phyloP scores from a whole-genome alignment of 2,113 vertebrate genomes.

The Silurus meridionalis region DNA sequence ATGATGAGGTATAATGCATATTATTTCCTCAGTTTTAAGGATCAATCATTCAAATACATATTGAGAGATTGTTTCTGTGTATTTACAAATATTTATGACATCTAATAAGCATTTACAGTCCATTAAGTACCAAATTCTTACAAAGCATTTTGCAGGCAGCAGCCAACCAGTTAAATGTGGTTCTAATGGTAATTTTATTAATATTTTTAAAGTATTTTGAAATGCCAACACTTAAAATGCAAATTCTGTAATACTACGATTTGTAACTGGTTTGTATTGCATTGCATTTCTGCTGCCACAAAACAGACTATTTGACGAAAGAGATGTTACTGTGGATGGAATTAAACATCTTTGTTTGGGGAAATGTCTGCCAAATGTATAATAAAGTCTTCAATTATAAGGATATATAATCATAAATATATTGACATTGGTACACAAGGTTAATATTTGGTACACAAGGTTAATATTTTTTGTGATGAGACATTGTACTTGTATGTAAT shows the following conservation, averaged over 20 bases:
- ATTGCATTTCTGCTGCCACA: not conserved
- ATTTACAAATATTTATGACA: not conserved
- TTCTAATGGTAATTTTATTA: not conserved
- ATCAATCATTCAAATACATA: not conserved
- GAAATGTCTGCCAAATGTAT: not conserved
- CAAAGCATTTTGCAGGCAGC: not conserved
- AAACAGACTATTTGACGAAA: not conserved
- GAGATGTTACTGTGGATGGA: not conserved
- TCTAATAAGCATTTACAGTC: not conserved
- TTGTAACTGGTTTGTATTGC: not conserved
- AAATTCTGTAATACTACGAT: too few species aligned
- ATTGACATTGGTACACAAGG: not conserved
- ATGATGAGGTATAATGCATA: conserved; percentile 86
- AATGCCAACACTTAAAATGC: not conserved
- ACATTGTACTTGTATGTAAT: not conserved
- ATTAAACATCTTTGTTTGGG: not conserved
- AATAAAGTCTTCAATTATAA: not conserved
- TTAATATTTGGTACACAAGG: not conserved
- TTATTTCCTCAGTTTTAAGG: not conserved
- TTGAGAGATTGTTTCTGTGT: not conserved
- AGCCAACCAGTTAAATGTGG: not conserved
- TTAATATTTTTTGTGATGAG: not conserved
- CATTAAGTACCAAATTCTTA: not conserved
- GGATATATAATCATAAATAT: not conserved
- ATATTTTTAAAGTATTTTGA: not conserved